Evolutionary conservation across 2,888 invertebrate genomes (phyloP).

Genomic region (Heliothis peltigera): DNA sequence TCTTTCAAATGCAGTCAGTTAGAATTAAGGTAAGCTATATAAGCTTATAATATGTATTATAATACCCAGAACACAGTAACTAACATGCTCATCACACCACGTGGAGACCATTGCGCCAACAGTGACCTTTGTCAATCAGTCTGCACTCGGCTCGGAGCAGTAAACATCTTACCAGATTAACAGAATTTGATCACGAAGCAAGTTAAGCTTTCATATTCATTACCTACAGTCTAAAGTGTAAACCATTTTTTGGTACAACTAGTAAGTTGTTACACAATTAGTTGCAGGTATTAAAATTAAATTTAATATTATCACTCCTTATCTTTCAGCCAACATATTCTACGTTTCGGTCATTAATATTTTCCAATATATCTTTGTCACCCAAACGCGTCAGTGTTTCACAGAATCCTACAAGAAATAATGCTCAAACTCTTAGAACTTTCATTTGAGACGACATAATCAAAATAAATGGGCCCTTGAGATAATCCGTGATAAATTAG

Average conservation of each 20-base stretch:
- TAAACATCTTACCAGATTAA: too few relatives aligned
- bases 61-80: too few relatives aligned
- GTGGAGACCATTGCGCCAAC: too few relatives aligned
- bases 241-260: not conserved
- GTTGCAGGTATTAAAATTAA: not conserved
- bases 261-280: not conserved
- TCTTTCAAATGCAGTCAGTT: too few relatives aligned
- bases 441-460: slow-evolving; percentile 8
- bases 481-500: slow-evolving; percentile 1
- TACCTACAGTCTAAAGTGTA: too few relatives aligned
- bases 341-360: not conserved
- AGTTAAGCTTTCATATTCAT: too few relatives aligned
- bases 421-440: slow-evolving; percentile 23
- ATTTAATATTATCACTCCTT: not conserved
- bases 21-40: too few relatives aligned
- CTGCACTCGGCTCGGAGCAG: too few relatives aligned
- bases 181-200: not conserved
- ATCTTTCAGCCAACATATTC: not conserved
- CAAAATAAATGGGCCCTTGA: slow-evolving; percentile 20
- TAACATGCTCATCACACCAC: too few relatives aligned
- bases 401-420: slow-evolving; percentile 18
- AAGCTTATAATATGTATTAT: too few relatives aligned
- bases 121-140: too few relatives aligned
- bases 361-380: slow-evolving; percentile 24
- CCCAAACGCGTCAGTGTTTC: slow-evolving; percentile 13